phyloP scores from a whole-genome alignment of 2,797 vertebrate species.

The Oceanodroma leucorhoa region DNA sequence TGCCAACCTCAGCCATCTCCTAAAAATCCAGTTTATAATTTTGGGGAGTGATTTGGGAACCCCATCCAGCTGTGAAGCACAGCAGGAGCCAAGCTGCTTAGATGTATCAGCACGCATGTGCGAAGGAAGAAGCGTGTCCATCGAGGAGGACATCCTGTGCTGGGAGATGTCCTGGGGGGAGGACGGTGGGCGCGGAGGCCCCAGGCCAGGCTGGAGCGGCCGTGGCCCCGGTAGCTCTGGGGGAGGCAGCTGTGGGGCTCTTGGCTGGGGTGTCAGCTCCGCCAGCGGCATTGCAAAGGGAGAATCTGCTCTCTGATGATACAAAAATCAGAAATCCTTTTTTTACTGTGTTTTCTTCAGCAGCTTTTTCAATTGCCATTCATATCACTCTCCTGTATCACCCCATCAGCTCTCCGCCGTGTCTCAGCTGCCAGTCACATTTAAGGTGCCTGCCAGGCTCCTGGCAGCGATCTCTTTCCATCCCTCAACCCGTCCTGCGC shows the following conservation, averaged over 20 bases:
- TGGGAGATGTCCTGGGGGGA: background rate
- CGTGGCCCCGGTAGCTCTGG: rapidly evolving
- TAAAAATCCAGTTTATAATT: background rate
- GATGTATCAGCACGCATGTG: rapidly evolving
- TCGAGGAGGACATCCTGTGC: rapidly evolving
- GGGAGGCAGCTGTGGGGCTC: background rate
- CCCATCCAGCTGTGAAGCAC: background rate
- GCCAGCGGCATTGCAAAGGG: background rate
- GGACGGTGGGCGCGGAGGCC: rapidly evolving
- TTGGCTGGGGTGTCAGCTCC: background rate
- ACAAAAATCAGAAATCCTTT: background rate
- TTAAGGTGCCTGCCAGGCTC: background rate
- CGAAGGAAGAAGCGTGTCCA: background rate
- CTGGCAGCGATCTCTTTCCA: background rate
- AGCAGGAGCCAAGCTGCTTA: background rate
- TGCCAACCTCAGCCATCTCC: background rate
- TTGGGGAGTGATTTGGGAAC: background rate
- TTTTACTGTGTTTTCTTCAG: background rate
- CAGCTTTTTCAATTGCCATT: background rate
- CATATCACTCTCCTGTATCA: background rate
- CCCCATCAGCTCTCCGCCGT: background rate
- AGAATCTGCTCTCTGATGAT: background rate
- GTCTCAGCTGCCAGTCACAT: background rate
- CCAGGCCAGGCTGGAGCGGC: background rate
- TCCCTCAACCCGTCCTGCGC: background rate